Evolutionary conservation across 2,888 invertebrate genomes (phyloP).

Genomic region (Ecdyonurus torrentis): DNA sequence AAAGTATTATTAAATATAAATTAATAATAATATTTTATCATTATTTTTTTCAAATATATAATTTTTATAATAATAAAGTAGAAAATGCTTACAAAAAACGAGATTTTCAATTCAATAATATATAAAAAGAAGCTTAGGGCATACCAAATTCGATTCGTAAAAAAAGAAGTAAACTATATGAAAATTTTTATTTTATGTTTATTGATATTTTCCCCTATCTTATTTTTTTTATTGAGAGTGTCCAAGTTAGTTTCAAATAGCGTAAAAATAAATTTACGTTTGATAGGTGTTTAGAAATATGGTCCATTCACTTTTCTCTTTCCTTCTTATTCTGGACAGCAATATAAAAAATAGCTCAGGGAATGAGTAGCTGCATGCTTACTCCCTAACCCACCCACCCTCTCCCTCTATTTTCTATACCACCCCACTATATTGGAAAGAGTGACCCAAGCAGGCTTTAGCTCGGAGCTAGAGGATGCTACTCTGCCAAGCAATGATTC

Average conservation of each 20-base stretch:
- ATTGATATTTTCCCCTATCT: background rate
- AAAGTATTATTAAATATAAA: no score
- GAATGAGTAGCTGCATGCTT: background rate
- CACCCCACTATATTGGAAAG: background rate
- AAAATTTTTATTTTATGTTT: background rate
- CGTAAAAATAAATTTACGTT: background rate
- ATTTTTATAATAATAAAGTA: no score
- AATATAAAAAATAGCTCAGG: background rate
- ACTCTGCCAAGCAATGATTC: background rate
- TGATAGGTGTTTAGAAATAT: background rate
- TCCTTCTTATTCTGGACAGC: background rate
- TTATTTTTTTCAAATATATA: no score
- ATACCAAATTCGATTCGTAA: no score
- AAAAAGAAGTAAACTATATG: background rate
- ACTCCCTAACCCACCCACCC: background rate
- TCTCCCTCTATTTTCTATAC: no score
- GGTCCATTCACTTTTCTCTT: background rate
- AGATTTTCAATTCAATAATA: no score
- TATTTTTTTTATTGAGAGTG: background rate
- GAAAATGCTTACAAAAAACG: no score
- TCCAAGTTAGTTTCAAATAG: background rate
- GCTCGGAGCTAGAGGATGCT: no score
- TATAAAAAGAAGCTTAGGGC: no score
- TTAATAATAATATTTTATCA: no score
- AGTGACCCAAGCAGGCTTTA: no score